Evolutionary conservation across 1,140 invertebrate species (phyloP), one percentile per base, ranked within the genome.

Genomic region (Pachypsylla venusta): DNA sequence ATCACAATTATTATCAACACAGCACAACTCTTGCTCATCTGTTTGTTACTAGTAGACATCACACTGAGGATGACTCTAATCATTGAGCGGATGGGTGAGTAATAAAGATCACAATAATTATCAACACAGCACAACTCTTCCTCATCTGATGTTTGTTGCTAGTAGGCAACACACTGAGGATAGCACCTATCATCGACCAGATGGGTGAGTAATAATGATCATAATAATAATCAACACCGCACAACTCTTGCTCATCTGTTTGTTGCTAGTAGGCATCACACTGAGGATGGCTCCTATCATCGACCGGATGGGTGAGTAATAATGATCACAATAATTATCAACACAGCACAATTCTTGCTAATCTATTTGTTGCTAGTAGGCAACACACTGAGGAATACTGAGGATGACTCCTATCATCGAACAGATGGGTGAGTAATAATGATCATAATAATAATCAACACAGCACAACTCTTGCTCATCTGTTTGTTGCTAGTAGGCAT

Each of bases 71-170:
- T 93, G 85, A 88, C 89, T 2, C 89, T 89, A 1, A 81, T 93
- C 55, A 93, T 93, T 63, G 89, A 93, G 68, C 87, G 91, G 67
- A 89, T 93, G 82, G 89, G 89, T 93, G 71, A 85, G 85, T 81
- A 19, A 14, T 5, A 55, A n/a, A n/a, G n/a, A n/a, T n/a, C n/a
- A n/a, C n/a, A n/a, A n/a, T n/a, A n/a, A n/a, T n/a, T n/a, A n/a
- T n/a, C n/a, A n/a, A n/a, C n/a, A n/a, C n/a, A n/a, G n/a, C n/a
- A n/a, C n/a, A n/a, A n/a, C n/a, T n/a, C n/a, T n/a, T n/a, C n/a
- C n/a, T n/a, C n/a, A n/a, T n/a, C n/a, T n/a, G n/a, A n/a, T n/a
- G n/a, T n/a, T n/a, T n/a, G n/a, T n/a, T n/a, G n/a, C n/a, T n/a
- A n/a, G n/a, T n/a, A n/a, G n/a, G n/a, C n/a, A n/a, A n/a, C n/a